Percentiles rank a stretch among this genome's conserved stretches.
These are phyloP conservation scores for Amazonetta brasiliensis DNA, from an alignment of 2,797 vertebrate genomes.

Conservation along the genomic window DNA sequence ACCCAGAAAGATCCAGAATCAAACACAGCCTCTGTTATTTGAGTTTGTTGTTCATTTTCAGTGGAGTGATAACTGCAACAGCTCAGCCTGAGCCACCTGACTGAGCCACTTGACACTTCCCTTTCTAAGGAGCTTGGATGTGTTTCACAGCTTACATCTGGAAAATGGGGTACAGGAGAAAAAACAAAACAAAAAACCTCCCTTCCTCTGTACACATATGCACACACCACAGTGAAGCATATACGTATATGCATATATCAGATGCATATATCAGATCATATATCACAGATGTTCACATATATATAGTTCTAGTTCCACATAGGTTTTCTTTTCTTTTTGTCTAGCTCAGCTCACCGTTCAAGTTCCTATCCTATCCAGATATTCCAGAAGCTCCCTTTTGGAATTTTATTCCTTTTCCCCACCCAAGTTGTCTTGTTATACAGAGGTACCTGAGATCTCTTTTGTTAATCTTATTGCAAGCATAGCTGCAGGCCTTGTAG, in stretches of 20 bases:
- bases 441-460: background rate
- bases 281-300: fast-evolving
- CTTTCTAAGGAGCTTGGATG: slow-evolving; percentile 16
- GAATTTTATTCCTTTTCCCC: background rate
- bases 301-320: background rate
- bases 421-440: background rate
- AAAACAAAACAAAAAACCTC: background rate
- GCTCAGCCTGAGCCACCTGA: slow-evolving; percentile 17
- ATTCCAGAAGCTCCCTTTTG: background rate
- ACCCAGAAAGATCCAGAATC: slow-evolving; percentile 5
- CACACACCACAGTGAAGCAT: background rate
- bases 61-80: slow-evolving; percentile 44
- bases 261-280: no score
- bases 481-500: background rate
- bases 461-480: background rate
- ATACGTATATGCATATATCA: background rate
- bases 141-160: slow-evolving; percentile 55
- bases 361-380: background rate
- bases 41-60: slow-evolving; percentile 59
- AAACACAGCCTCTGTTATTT: slow-evolving; percentile 4
- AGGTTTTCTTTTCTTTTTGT: background rate
- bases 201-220: no score
- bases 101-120: background rate
- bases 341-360: background rate
- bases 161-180: background rate